Percentiles rank a stretch among this genome's conserved stretches.
phyloP scores from a whole-genome alignment of 30 jellyfish, hydroid and myxozoan genomes.

The Phacellophora camtschatica region DNA sequence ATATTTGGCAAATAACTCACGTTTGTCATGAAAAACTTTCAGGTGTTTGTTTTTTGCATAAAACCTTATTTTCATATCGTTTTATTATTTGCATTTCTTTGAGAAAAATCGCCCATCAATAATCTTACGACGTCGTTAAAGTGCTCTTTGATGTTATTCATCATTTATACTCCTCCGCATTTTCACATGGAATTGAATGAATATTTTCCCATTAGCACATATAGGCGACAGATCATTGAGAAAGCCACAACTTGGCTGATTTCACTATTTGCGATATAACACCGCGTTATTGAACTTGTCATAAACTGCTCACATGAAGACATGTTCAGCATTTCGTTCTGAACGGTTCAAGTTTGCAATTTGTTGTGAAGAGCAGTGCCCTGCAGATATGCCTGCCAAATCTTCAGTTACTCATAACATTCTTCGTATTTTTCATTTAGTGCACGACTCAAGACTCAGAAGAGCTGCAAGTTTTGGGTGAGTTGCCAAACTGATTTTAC shows the following conservation, averaged over 20 bases:
- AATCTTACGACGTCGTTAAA: too few relatives aligned
- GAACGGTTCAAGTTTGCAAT: too few relatives aligned
- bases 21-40: too few relatives aligned
- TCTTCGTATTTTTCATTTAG: conserved; percentile 20
- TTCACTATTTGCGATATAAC: neutral
- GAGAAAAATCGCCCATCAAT: too few relatives aligned
- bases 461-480: conserved; percentile 95
- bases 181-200: neutral
- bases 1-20: too few relatives aligned
- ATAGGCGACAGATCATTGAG: neutral
- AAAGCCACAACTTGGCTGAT: neutral
- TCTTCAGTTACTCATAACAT: neutral
- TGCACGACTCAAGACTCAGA: conserved; percentile 68
- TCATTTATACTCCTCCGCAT: neutral
- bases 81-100: too few relatives aligned
- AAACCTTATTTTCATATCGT: too few relatives aligned
- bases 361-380: neutral
- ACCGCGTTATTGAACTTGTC: neutral
- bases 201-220: conserved; percentile 4
- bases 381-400: neutral
- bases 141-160: neutral
- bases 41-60: too few relatives aligned
- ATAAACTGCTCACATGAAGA: neutral
- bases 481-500: neutral
- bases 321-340: neutral